Conservation (phyloP, 2,888 invertebrate genomes). For the Sphecodes monilicornis region DNA sequence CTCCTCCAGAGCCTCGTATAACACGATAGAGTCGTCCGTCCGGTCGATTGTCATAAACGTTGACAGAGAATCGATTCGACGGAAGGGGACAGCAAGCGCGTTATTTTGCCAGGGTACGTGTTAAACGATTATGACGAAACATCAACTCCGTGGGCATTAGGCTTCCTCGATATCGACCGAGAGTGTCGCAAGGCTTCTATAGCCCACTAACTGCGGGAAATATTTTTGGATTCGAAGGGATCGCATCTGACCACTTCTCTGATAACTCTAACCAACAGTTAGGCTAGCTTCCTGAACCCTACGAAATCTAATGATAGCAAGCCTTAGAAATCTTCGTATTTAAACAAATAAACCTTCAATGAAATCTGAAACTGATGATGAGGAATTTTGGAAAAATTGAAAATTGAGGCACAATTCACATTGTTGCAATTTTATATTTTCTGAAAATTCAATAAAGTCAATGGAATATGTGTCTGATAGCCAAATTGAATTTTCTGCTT, state of each 20-base stretch:
- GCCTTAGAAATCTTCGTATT: background rate
- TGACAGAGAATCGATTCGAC: conserved; percentile 24
- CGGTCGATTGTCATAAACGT: conserved; percentile 31
- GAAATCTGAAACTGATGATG: background rate
- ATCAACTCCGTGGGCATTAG: conserved; percentile 16
- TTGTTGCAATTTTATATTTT: too few species aligned
- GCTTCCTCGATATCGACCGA: conserved; percentile 25
- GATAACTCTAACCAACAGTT: background rate
- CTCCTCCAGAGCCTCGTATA: background rate
- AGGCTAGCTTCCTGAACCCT: background rate
- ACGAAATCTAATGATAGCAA: background rate
- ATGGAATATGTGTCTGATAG: too few species aligned
- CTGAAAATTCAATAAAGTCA: too few species aligned
- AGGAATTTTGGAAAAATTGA: too few species aligned
- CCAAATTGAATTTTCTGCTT: too few species aligned
- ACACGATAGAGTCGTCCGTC: conserved; percentile 10
- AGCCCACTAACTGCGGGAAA: background rate
- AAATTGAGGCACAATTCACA: too few species aligned
- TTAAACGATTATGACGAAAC: conserved; percentile 47
- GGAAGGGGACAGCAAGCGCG: background rate
- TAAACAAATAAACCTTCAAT: background rate
- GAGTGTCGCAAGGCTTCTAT: background rate
- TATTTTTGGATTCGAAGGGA: conserved; percentile 23
- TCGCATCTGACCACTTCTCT: background rate
- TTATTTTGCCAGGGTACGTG: conserved; percentile 18